phyloP scores from a whole-genome alignment of 2,797 vertebrate genomes.

The Molossus alvarezi region DNA sequence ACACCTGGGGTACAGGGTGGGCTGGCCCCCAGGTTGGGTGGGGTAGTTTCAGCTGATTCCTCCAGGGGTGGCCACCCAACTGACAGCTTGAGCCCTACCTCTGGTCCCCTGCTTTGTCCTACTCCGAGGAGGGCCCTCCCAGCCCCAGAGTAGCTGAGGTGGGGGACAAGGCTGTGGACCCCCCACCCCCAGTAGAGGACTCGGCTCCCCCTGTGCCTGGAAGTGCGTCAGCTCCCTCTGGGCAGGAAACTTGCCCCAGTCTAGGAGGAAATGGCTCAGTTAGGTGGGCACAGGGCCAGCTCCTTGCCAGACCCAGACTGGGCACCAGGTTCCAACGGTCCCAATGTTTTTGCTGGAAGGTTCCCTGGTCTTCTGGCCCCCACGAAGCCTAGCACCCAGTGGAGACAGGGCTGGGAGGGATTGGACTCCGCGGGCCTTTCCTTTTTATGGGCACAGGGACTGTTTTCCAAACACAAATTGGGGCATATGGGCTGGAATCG shows the following conservation, averaged over 20 bases:
- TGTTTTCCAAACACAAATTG: constrained; percentile 74
- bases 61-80: not conserved
- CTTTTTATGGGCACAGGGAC: constrained; percentile 79
- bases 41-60: not conserved
- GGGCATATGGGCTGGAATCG: not conserved
- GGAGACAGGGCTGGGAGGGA: not conserved
- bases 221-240: not conserved
- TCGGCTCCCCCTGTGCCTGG: not conserved
- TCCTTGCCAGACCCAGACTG: constrained; percentile 44
- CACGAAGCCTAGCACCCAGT: not conserved
- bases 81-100: not conserved
- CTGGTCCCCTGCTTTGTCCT: not conserved
- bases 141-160: not conserved
- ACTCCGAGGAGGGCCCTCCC: not conserved
- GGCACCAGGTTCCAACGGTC: constrained; percentile 38
- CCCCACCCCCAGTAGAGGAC: too few species aligned
- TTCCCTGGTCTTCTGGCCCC: not conserved
- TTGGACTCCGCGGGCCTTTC: constrained; percentile 33
- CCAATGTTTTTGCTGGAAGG: constrained; percentile 79
- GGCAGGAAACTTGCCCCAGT: constrained; percentile 60
- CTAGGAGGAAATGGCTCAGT: constrained; percentile 72
- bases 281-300: constrained; percentile 70
- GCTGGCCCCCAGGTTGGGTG: not conserved
- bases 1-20: not conserved
- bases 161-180: not conserved